Percentiles rank a stretch among this genome's conserved stretches.
Conservation (phyloP, 2,888 invertebrate genomes). For the Orgyia antiqua region DNA sequence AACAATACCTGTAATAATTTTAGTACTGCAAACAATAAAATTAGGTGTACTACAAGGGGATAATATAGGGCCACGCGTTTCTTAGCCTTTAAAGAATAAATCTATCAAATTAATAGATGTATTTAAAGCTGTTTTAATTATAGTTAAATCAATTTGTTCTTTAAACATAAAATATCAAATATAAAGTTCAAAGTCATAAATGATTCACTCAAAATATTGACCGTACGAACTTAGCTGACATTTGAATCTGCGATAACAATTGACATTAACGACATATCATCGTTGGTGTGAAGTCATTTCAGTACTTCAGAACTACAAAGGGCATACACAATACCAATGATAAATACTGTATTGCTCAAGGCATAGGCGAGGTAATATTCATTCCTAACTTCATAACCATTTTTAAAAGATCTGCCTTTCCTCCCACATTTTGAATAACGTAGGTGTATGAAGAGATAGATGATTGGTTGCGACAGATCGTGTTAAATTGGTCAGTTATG, state of each 20-base stretch:
- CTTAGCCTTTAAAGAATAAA: too few relatives aligned
- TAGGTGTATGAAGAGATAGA: slow-evolving; percentile 14
- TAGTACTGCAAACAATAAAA: too few relatives aligned
- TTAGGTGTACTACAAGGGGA: too few relatives aligned
- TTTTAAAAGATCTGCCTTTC: slow-evolving; percentile 32
- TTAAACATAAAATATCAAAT: too few relatives aligned
- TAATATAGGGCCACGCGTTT: too few relatives aligned
- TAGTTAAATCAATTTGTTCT: too few relatives aligned
- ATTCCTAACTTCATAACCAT: slow-evolving; percentile 37
- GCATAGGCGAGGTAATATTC: slow-evolving; percentile 50
- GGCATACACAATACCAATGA: slow-evolving; percentile 61
- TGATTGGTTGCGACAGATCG: slow-evolving; percentile 36
- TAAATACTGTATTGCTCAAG: slow-evolving; percentile 61
- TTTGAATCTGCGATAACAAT: slow-evolving; percentile 30
- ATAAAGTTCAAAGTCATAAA: too few relatives aligned
- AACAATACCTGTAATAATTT: too few relatives aligned
- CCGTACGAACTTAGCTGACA: slow-evolving; percentile 22
- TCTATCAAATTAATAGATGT: too few relatives aligned
- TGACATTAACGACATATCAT: slow-evolving; percentile 46
- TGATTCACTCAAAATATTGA: slow-evolving; percentile 25
- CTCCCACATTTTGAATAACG: slow-evolving; percentile 14
- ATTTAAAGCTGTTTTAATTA: too few relatives aligned
- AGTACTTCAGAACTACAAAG: slow-evolving; percentile 45
- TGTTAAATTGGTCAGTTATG: slow-evolving; percentile 41
- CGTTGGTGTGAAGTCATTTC: slow-evolving; percentile 36